Base-by-base conservation (phyloP, 2,113 vertebrate species). In the Nyctibius bracteatus region DNA sequence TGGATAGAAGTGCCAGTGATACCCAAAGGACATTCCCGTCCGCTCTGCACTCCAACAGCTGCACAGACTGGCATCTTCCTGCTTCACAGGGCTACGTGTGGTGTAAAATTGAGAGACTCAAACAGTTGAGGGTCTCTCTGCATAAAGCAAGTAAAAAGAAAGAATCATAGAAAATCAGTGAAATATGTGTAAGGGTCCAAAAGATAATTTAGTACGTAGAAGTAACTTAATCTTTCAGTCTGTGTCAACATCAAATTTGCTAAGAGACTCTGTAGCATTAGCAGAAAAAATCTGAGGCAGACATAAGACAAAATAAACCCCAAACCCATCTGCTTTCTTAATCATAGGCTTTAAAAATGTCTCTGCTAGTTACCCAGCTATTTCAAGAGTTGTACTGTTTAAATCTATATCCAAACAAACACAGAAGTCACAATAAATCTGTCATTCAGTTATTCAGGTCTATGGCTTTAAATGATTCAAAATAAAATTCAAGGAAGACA, bases 371-470 rank as follows among this genome's bases (percentile, higher is more conserved):
- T 95, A 82, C 58, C 81, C 88, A 86, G 83, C 75, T 95, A 78
- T 85, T 92, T 90, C 58, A 89, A 80, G 79, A 81, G 41, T 68
- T 73, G 37, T 35, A 43, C 58, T 54, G 9, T 65, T 54, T 59
- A 90, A 90, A 93, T 84, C 87, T 71, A 49, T 67, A 83, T 41
- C 58, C 70, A 94, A 91, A 81, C 80, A 92, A 79, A 94, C 72
- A 85, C n/a, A 71, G 84, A 92, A 96, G 49, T 91, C 89, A 86
- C 59, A 86, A 86, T 82, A 96, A 94, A 94, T 90, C 72, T 94
- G 86, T 89, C 66, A 61, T 61, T 88, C 49, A 33, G 47, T 58
- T 93, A 73, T 58, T 92, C 67, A 84, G 79, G 46, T 87, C 67
- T 81, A 59, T 10, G 21, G 58, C 58, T 95, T 95, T 58, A 91